phyloP scores from a whole-genome alignment of 2,113 vertebrate species.

The Anthoscopus minutus region DNA sequence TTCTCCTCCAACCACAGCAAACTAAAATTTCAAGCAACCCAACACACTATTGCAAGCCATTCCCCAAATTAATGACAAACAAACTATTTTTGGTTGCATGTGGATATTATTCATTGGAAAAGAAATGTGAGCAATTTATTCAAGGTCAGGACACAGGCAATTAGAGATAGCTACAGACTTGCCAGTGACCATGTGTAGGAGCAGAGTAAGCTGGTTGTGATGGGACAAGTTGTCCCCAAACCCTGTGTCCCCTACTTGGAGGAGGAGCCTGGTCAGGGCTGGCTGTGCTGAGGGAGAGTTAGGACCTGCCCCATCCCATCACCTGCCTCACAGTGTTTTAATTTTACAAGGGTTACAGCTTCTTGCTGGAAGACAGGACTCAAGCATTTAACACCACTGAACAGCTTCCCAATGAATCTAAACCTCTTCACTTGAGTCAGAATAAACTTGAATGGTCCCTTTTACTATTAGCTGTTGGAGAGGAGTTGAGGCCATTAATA shows the following conservation, averaged over 20 bases:
- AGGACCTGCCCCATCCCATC: neutral
- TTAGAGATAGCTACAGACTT: neutral
- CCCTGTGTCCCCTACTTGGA: neutral
- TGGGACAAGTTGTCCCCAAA: neutral
- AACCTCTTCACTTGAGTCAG: neutral
- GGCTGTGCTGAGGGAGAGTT: accelerated
- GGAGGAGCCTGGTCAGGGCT: neutral
- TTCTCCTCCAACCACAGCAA: neutral
- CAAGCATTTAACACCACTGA: neutral
- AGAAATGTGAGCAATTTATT: neutral
- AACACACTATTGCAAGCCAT: neutral
- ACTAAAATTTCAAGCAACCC: neutral
- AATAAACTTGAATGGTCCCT: neutral
- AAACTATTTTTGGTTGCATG: neutral
- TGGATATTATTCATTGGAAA: neutral
- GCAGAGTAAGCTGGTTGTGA: neutral
- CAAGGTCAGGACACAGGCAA: neutral
- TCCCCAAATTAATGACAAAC: neutral
- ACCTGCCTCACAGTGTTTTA: neutral
- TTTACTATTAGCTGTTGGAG: constrained; percentile 6
- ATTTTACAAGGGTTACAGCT: neutral
- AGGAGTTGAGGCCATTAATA: neutral
- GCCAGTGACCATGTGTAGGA: neutral
- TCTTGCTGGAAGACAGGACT: neutral
- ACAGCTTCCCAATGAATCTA: neutral